phyloP scores from a whole-genome alignment of 23 tunicate species.

The Phallusia fumigata region DNA sequence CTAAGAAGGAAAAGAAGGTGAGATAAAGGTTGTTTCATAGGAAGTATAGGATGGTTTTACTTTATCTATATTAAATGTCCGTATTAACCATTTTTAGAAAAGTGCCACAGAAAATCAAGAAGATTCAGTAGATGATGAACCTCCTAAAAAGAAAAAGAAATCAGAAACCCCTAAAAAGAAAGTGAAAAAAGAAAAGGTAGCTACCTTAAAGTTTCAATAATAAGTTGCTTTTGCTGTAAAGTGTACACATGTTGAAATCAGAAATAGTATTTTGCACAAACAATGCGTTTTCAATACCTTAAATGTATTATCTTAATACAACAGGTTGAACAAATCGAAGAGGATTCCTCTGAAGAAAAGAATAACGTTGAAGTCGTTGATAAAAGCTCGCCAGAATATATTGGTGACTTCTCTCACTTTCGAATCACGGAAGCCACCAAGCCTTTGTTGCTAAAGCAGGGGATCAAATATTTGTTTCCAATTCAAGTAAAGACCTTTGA shows the following conservation, averaged over 20 bases:
- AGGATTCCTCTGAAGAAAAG: background rate
- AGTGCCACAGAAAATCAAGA: background rate
- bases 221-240: background rate
- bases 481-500: constrained; percentile 79
- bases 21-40: too few relatives aligned
- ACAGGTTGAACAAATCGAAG: too few relatives aligned
- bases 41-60: too few relatives aligned
- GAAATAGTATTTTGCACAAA: too few relatives aligned
- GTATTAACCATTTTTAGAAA: background rate
- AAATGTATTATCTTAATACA: too few relatives aligned
- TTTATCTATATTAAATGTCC: background rate
- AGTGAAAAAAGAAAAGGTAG: background rate
- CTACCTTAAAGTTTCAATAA: background rate
- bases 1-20: constrained; percentile 1
- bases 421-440: constrained; percentile 57
- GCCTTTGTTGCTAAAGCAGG: constrained; percentile 44
- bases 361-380: constrained; percentile 10
- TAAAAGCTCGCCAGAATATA: constrained; percentile 51
- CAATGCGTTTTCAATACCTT: too few relatives aligned
- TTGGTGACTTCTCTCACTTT: constrained; percentile 65
- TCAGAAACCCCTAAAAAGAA: background rate
- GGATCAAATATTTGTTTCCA: constrained; percentile 73
- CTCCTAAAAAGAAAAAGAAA: constrained; percentile 16
- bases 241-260: too few relatives aligned
- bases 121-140: background rate